Evolutionary conservation across 2,113 vertebrate species (phyloP).

Genomic region (Cottus gobio): DNA sequence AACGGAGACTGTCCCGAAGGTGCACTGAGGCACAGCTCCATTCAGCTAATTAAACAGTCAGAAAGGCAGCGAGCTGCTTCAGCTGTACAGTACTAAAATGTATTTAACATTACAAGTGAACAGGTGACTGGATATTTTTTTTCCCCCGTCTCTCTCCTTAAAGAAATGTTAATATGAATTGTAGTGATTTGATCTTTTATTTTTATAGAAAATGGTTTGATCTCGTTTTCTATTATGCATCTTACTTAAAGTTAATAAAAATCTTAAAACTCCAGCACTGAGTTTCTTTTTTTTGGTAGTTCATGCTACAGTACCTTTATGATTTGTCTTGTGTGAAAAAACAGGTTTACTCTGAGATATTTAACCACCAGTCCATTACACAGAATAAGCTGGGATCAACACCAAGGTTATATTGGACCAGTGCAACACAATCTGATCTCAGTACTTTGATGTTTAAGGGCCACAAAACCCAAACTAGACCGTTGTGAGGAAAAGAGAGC

Average conservation of each 20-base stretch:
- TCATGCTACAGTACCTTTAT: background rate
- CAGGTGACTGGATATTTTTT: slow-evolving; percentile 9
- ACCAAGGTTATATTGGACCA: slow-evolving; percentile 25
- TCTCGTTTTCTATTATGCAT: slow-evolving; percentile 69
- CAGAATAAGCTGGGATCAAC: background rate
- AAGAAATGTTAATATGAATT: slow-evolving; percentile 37
- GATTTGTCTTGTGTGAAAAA: background rate
- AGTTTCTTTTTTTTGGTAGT: background rate
- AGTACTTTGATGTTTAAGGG: background rate
- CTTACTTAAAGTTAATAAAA: slow-evolving; percentile 72
- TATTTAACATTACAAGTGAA: slow-evolving; percentile 7
- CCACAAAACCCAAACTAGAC: slow-evolving; percentile 2
- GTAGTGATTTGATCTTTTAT: slow-evolving; percentile 64
- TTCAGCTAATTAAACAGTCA: background rate
- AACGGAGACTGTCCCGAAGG: background rate
- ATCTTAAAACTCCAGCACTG: slow-evolving; percentile 1
- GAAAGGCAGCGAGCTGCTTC: slow-evolving; percentile 7
- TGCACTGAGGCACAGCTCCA: background rate
- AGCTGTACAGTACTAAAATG: background rate
- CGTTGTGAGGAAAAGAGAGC: slow-evolving; percentile 18
- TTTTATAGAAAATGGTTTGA: slow-evolving; percentile 69
- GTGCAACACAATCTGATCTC: slow-evolving; percentile 3
- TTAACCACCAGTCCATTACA: background rate
- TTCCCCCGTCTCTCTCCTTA: background rate
- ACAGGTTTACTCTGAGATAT: slow-evolving; percentile 6